Evolutionary conservation across 2,113 vertebrate species (phyloP), one percentile per base, ranked within the genome.

Genomic region (Melanotaenia duboulayi): DNA sequence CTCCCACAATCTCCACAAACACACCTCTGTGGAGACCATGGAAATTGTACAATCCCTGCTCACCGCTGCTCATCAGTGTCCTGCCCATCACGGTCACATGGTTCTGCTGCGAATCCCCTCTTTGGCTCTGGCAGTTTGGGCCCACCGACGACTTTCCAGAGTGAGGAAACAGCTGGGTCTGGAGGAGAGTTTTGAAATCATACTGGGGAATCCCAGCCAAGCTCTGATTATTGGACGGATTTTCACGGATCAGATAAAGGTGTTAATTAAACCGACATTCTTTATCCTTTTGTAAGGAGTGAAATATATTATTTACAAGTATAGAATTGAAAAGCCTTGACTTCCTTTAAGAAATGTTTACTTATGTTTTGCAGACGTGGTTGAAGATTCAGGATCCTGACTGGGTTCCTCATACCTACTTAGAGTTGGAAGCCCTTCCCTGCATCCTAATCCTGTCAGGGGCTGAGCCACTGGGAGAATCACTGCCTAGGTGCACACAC

Each of bases 361-460:
- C 50, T 8, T 23, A 4, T 32, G 49, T 48, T 22, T 11, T 65
- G 11, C 76, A 99, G 98, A 83, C 78, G 22, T 99, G 97, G 97
- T 94, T 98, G 66, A 96, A 97, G 82, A 96, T 97, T 28, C 95
- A 97, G 37, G 96, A 98, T 59, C 93, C 92, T 2, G 95, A 97
- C 54, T 99, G 98, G 98, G 91, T 92, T 50, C 97, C 98, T 64
- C 95, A 89, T 56, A 99, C 97, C 0, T 99, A 97, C 88, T 80
- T 99, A 87, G 97, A 98, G 80, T 58, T 99, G 81, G 97, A 99
- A 87, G 97, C 96, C 25, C 93, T 99, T 74, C 97, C 98, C 16
- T 99, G 98, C 81, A 97, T 99, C 87, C 92, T 99, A 28, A 98
- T 99, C 82, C 94, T 97, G 74, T 96, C 96, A 52, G 98, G 98